Base-by-base conservation (phyloP, 2,113 vertebrate genomes). In the Otus sunia region DNA sequence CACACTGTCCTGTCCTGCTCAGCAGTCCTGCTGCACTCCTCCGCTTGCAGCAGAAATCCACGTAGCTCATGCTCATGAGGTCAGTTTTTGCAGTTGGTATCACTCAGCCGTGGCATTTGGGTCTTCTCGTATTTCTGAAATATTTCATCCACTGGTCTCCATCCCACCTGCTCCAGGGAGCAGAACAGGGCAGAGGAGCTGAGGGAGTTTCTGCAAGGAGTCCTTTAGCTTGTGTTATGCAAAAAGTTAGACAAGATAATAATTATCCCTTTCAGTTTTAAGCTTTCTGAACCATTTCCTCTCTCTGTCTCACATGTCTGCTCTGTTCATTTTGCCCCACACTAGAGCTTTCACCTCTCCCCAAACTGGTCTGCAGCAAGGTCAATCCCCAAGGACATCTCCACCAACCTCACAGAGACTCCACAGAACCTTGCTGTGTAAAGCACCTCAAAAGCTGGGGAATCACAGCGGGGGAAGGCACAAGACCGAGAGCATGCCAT, bases 41-140 rank as follows among this genome's bases (percentile, higher is more conserved):
- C 25, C 4, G 2, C 34, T 41, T n/a, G n/a, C 64, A 41, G 64
- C 63, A 94, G 68, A 86, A 71, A 66, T 25, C 39, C 72, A 58
- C 0, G 0, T 12, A 62, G 22, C n/a, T 72, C 26, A 18, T 6
- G 47, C 30, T 43, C 15, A 0, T 9, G 23, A 58, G 22, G 37
- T 32, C 41, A 26, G 9, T 25, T 86, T 50, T 80, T 3, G 9
- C 37, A 81, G 76, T 47, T 58, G n/a, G 59, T 66, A 8, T 83
- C 58, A 58, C 32, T 69, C 72, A 87, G 47, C 23, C 0, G 0
- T 37, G 79, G 8, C 45, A 43, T 84, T 92, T 7, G 2, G 26
- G 20, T 74, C 63, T 71, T 56, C 77, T 62, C 55, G 0, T 55
- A 16, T 71, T 84, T 63, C 73, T 82, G 55, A 67, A 64, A 23